phyloP scores from a whole-genome alignment of 2,113 vertebrate species.

The Podarcis raffonei region DNA sequence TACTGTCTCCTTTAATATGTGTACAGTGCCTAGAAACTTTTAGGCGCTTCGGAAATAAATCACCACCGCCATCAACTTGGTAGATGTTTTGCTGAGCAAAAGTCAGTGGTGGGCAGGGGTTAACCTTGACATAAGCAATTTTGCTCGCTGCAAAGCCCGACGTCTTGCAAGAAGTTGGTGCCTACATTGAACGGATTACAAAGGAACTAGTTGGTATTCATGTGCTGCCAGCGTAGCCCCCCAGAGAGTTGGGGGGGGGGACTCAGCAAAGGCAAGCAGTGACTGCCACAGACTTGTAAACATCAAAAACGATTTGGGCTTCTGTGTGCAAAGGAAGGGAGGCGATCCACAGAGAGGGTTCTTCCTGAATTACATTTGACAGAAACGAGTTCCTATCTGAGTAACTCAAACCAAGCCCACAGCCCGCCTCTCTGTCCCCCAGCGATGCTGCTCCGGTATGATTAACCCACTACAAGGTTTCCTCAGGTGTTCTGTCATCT shows the following conservation, averaged over 20 bases:
- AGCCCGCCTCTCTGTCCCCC: slow-evolving; percentile 14
- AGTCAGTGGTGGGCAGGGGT: background rate
- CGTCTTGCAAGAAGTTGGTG: background rate
- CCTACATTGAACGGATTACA: background rate
- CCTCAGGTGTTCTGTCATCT: slow-evolving; percentile 24
- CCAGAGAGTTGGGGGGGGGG: background rate
- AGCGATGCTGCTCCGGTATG: slow-evolving; percentile 24
- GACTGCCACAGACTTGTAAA: slow-evolving; percentile 6
- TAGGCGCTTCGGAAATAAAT: too few species aligned
- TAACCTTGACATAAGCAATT: background rate
- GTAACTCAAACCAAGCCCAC: slow-evolving; percentile 33
- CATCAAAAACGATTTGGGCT: slow-evolving; percentile 22
- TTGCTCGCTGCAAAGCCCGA: background rate
- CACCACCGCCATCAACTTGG: too few species aligned
- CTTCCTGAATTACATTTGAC: slow-evolving; percentile 35
- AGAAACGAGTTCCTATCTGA: slow-evolving; percentile 36
- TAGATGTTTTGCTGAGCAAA: background rate
- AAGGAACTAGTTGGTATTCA: slow-evolving; percentile 7
- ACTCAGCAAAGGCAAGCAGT: background rate
- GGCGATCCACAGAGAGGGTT: background rate
- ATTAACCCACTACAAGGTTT: slow-evolving; percentile 33
- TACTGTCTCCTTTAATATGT: too few species aligned
- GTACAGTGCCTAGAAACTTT: too few species aligned
- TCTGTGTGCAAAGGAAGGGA: slow-evolving; percentile 24
- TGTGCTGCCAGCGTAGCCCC: background rate